Evolutionary conservation across 2,888 invertebrate genomes (phyloP).

Genomic region (Euzophera pinguis): DNA sequence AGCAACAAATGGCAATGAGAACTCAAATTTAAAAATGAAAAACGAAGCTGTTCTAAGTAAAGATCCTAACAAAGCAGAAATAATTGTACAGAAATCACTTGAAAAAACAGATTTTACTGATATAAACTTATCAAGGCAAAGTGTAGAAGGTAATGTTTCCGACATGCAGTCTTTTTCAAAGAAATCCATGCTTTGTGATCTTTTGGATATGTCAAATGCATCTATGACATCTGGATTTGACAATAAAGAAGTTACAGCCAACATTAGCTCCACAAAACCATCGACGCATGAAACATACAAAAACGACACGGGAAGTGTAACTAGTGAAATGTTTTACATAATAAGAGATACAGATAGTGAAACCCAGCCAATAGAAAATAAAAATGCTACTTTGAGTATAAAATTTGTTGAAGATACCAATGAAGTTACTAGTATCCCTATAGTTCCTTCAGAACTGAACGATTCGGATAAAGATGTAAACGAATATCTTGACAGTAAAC

Average conservation of each 20-base stretch:
- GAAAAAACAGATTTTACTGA: too few relatives aligned
- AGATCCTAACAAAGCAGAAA: not conserved
- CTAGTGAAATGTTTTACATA: constrained; percentile 1
- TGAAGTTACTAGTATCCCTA: constrained; percentile 23
- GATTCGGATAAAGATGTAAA: constrained; percentile 11
- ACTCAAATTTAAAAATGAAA: not conserved
- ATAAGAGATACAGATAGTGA: constrained; percentile 31
- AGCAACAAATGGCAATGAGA: not conserved
- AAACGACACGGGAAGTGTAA: constrained; percentile 4
- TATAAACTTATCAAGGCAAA: not conserved
- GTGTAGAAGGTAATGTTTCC: constrained; percentile 7
- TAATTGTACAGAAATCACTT: not conserved
- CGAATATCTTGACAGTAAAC: constrained; percentile 20
- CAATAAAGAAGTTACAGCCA: constrained; percentile 24
- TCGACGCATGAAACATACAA: constrained; percentile 11
- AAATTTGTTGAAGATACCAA: too few relatives aligned
- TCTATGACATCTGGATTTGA: constrained; percentile 21
- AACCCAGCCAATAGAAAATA: constrained; percentile 17
- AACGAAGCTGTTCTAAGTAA: not conserved
- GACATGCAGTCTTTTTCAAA: too few relatives aligned
- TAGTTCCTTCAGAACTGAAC: constrained; percentile 27
- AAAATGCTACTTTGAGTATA: not conserved
- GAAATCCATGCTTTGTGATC: constrained; percentile 37
- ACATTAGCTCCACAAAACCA: constrained; percentile 19
- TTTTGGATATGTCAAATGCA: constrained; percentile 50